Conservation (phyloP, 2,888 invertebrate species). For the Mimachlamys varia region DNA sequence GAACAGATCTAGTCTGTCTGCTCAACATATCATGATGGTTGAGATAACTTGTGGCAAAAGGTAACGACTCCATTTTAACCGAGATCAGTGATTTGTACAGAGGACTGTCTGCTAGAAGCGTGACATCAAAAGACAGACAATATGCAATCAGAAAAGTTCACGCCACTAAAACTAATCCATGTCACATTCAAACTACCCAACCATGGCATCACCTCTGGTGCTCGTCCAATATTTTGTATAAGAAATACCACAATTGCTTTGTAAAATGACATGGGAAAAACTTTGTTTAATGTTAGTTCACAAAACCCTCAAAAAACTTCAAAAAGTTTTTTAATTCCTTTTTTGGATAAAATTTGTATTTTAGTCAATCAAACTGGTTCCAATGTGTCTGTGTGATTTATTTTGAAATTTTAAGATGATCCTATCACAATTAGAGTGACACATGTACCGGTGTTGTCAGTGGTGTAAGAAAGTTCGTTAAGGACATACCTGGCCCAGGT, state of each 20-base stretch:
- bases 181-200: neutral
- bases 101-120: slow-evolving; percentile 21
- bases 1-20: neutral
- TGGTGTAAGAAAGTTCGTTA: slow-evolving; percentile 23
- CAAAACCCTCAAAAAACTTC: slow-evolving; percentile 28
- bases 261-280: slow-evolving; percentile 33
- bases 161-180: neutral
- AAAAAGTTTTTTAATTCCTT: neutral
- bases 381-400: slow-evolving; percentile 12
- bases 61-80: slow-evolving; percentile 29
- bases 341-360: neutral
- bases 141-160: slow-evolving; percentile 7
- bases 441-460: neutral
- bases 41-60: neutral
- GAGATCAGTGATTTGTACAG: neutral
- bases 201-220: neutral
- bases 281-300: slow-evolving; percentile 12
- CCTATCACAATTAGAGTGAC: neutral
- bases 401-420: neutral
- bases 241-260: slow-evolving; percentile 15
- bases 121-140: slow-evolving; percentile 34
- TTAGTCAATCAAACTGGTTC: slow-evolving; percentile 20
- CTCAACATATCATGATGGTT: slow-evolving; percentile 3
- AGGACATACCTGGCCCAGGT: neutral
- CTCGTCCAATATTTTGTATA: neutral